phyloP scores from a whole-genome alignment of 2,888 invertebrate genomes.

The Gymnoscelis rufifasciata region DNA sequence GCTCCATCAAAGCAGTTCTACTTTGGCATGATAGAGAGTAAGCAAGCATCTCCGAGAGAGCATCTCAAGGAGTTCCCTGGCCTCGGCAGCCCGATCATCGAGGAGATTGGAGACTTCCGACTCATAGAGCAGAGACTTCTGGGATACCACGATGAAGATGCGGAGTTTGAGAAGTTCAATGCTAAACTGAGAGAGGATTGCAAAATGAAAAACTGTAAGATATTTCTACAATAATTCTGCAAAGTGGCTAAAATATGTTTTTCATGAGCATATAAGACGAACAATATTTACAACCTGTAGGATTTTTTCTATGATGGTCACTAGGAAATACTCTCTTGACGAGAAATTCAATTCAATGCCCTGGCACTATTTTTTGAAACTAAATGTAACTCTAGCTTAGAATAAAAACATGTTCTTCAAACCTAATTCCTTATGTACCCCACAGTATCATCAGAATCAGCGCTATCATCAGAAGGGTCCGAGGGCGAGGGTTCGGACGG shows the following conservation, averaged over 20 bases:
- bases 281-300: too few species aligned
- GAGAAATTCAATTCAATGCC: too few species aligned
- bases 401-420: too few species aligned
- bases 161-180: constrained; percentile 65
- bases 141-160: constrained; percentile 64
- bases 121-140: constrained; percentile 67
- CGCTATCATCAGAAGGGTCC: constrained; percentile 74
- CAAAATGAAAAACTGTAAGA: constrained; percentile 62
- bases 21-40: constrained; percentile 86
- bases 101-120: constrained; percentile 67
- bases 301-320: too few species aligned
- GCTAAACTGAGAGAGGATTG: constrained; percentile 59
- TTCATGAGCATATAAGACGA: too few species aligned
- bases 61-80: constrained; percentile 69
- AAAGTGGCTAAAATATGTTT: too few species aligned
- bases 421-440: too few species aligned
- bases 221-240: too few species aligned
- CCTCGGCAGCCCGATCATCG: constrained; percentile 67
- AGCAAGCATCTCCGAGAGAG: constrained; percentile 51
- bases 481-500: constrained; percentile 70
- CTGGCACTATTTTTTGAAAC: too few species aligned
- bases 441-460: constrained; percentile 77
- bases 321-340: too few species aligned
- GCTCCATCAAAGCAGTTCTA: constrained; percentile 81
- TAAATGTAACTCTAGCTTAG: too few species aligned